A percentile compares a stretch with the other conserved stretches of the same genome.
Conservation (phyloP, 2,113 vertebrate species). For the Machaerirhynchus nigripectus region DNA sequence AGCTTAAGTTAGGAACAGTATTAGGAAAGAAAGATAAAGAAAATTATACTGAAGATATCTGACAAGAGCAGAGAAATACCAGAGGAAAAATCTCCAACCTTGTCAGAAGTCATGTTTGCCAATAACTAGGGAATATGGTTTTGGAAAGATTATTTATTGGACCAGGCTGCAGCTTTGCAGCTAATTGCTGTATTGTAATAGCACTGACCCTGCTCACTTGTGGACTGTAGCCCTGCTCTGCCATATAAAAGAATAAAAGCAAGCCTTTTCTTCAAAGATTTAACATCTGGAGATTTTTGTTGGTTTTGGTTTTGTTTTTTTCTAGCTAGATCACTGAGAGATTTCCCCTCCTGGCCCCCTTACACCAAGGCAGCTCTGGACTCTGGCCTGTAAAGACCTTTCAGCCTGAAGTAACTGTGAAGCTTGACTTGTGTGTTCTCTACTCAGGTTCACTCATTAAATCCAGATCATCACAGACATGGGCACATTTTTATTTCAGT, state of each 20-base stretch:
- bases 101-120: neutral
- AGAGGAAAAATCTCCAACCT: neutral
- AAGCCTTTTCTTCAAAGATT: neutral
- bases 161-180: neutral
- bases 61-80: neutral
- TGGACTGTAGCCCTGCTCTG: neutral
- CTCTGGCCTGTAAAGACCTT: neutral
- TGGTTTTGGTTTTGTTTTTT: neutral
- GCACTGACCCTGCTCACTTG: neutral
- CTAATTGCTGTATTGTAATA: neutral
- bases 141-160: neutral
- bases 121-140: neutral
- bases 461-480: neutral
- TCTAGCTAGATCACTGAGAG: neutral
- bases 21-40: neutral
- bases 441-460: neutral
- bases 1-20: neutral
- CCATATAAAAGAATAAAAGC: neutral
- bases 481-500: neutral
- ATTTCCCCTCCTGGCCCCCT: neutral
- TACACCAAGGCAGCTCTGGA: neutral
- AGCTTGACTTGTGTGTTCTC: neutral
- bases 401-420: neutral
- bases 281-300: neutral
- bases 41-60: neutral